Base-by-base conservation (phyloP, 2,888 invertebrate genomes). In the Caenorhabditis zanzibari region DNA sequence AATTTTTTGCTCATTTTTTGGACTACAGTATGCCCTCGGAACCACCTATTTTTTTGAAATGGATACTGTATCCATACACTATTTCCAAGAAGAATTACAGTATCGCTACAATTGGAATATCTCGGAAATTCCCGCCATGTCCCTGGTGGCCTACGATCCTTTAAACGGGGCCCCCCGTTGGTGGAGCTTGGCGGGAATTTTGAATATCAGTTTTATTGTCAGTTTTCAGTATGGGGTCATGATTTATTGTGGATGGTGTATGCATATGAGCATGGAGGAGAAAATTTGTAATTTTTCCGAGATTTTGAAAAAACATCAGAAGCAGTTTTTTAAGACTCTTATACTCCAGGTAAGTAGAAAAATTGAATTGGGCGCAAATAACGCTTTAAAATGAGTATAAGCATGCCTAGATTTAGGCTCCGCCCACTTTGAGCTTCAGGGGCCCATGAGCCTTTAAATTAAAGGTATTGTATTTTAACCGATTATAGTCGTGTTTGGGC, bases 301-400 rank as follows among this genome's bases (percentile, higher is more conserved):
- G 6, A 22, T 32, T 3, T n/a, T 61, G 2, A 47, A 19, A 35
- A 61, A 73, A 16, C 73, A 58, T 12, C 73, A 73, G 10, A 28
- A 35, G n/a, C 73, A 73, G 24, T 28, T 74, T 5, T 74, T 64
- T 63, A 74, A 54, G 24, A 64, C 74, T 19, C 26, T 69, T 5
- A 49, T 72, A 1, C 56, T 69, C 10, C 68, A 58, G 58, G 58
- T 58, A 12, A 12, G 38, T 38, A 38, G 12, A 38, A 32, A 32
- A 32, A 6, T 32, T 7, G 32, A 4, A 32, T 38, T 38, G 9
- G 10, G 38, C 12, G 12, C 12, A 6, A 2, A 6, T 10, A 38
- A 12, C 2, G 38, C 38, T 38, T 38, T 12, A 38, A 38, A 38
- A 38, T 38, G 38, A 38, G 38, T 12, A 6, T 38, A 38, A 38